These are phyloP conservation scores for Tuberolachnus salignus DNA, from an alignment of 2,888 invertebrate genomes.

Conservation along the genomic window DNA sequence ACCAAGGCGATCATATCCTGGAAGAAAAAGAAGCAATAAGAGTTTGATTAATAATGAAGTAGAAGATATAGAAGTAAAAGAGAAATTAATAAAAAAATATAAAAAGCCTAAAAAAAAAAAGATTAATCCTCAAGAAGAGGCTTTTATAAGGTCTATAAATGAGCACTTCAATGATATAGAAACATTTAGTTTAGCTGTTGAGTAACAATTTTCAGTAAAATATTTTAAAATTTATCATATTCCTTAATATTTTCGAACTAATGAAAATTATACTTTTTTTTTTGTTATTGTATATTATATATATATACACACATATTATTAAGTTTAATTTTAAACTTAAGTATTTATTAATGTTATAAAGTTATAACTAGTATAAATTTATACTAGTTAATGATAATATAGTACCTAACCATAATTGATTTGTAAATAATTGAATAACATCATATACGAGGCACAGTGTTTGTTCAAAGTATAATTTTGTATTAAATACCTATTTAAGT, in stretches of 20 bases:
- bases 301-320: slow-evolving; percentile 5
- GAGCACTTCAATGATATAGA: slow-evolving; percentile 48
- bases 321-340: slow-evolving; percentile 2
- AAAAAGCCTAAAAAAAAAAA: slow-evolving; percentile 46
- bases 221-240: background rate
- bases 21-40: slow-evolving; percentile 45
- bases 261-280: too few relatives aligned
- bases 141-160: slow-evolving; percentile 42
- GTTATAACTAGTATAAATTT: too few relatives aligned
- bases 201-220: background rate
- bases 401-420: too few relatives aligned
- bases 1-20: slow-evolving; percentile 45
- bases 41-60: slow-evolving; percentile 37
- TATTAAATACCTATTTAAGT: too few relatives aligned
- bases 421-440: too few relatives aligned
- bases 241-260: background rate
- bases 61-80: slow-evolving; percentile 1
- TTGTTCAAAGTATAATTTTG: too few relatives aligned
- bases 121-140: slow-evolving; percentile 42
- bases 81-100: slow-evolving; percentile 13
- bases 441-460: too few relatives aligned
- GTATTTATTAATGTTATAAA: too few relatives aligned
- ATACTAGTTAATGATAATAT: too few relatives aligned
- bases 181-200: slow-evolving; percentile 37
- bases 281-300: slow-evolving; percentile 10